Conservation (phyloP, 2,113 vertebrate species). For the Antidorcas marsupialis region DNA sequence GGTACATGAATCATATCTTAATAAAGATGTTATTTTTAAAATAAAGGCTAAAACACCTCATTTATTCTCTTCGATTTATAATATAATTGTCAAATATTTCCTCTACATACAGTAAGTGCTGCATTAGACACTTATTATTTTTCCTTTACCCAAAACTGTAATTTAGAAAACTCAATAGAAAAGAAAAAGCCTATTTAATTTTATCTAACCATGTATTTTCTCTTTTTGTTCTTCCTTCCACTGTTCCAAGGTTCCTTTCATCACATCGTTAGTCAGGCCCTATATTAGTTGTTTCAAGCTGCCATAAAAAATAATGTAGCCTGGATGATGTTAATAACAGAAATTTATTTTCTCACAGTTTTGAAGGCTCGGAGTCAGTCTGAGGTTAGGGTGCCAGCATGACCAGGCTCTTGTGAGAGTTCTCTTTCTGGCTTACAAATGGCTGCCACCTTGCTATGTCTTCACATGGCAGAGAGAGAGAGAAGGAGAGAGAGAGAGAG, state of each 20-base stretch:
- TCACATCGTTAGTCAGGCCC: not conserved
- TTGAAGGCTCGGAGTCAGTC: not conserved
- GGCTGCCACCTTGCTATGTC: not conserved
- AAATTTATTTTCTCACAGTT: not conserved
- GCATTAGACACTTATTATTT: not conserved
- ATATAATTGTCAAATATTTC: not conserved
- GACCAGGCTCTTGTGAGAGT: not conserved
- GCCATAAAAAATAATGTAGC: not conserved
- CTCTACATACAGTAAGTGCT: not conserved
- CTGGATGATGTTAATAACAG: not conserved
- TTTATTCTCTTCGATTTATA: not conserved
- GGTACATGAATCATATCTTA: not conserved
- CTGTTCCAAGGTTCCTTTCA: not conserved
- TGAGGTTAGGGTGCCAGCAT: not conserved
- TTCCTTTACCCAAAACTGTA: not conserved
- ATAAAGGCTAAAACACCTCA: not conserved
- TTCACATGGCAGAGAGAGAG: not conserved
- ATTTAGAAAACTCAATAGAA: not conserved
- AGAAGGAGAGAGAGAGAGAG: not conserved
- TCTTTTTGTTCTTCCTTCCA: not conserved
- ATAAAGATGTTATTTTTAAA: slow-evolving; percentile 23
- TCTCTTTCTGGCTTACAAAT: not conserved
- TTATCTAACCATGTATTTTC: not conserved
- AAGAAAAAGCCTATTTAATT: not conserved
- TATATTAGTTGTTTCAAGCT: not conserved